Evolutionary conservation across 2,888 invertebrate genomes (phyloP), one percentile per base, ranked within the genome.

Genomic region (Psylliodes chrysocephalus): DNA sequence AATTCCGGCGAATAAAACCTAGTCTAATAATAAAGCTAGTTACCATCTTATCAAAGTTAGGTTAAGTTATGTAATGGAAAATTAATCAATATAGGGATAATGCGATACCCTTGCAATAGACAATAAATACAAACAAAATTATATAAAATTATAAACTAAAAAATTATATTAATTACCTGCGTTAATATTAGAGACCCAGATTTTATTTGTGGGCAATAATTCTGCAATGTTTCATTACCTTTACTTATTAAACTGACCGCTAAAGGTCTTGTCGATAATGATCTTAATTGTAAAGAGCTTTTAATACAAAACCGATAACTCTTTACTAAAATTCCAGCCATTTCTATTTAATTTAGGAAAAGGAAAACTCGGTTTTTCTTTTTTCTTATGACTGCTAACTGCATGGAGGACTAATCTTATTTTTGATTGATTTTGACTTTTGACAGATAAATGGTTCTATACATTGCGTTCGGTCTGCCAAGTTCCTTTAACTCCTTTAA

Each of bases 1-100:
- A 78, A 33, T 71, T 80, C 78, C 14, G 80, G 80, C 7, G 78
- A 77, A 73, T 81, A 82, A 70, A 77, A 77, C 62, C 73, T 73
- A 40, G 61, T 68, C 75, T 75, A 54, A 59, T 56, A 63, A 60
- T 62, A 64, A 66, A 70, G 30, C 38, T n/a, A 55, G 19, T 42
- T 42, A 42, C 15, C 28, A 3, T 6, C 18, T 1, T 8, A 22
- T 12, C 15, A 63, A 63, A 68, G 64, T 64, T 60, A 68, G 68
- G 68, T 68, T 68, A 68, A 47, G 69, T 69, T 69, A 69, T 69
- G 69, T 69, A 69, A 69, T 67, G 55, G 33, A 53, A 53, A 44
- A 54, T 8, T 10, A 8, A 30, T 25, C 25, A 8, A 8, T 8
- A 30, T 30, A 8, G 8, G 4, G 10, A 8, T 30, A 30, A 22